Conservation (phyloP, 2,113 vertebrate species). For the Apeltes quadracus region DNA sequence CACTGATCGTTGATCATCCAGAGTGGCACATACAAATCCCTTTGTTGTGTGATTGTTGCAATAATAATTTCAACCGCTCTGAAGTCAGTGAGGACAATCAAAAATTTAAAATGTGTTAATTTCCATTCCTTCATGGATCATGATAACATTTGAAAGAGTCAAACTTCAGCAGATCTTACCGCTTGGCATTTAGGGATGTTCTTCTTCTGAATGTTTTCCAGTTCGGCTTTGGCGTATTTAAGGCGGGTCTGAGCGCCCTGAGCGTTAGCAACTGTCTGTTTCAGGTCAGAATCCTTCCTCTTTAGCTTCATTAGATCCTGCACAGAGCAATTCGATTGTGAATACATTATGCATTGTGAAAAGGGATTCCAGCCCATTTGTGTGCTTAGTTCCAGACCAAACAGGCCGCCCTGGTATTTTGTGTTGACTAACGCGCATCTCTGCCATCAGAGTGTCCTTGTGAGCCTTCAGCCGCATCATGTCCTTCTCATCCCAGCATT, state of each 20-base stretch:
- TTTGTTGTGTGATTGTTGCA: too few relatives aligned
- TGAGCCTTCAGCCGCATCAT: constrained; percentile 83
- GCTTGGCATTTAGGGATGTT: constrained; percentile 77
- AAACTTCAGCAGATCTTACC: constrained; percentile 69
- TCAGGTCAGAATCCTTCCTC: constrained; percentile 89
- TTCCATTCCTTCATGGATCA: not conserved
- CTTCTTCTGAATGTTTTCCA: constrained; percentile 86
- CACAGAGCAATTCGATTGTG: not conserved
- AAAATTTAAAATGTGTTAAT: too few relatives aligned
- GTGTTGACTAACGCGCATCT: constrained; percentile 84
- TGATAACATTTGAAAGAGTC: not conserved
- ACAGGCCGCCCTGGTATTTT: not conserved
- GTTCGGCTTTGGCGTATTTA: constrained; percentile 89
- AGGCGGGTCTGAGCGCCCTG: constrained; percentile 88
- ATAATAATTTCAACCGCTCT: too few relatives aligned
- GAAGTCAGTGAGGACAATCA: too few relatives aligned
- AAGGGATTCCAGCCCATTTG: not conserved
- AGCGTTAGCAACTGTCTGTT: constrained; percentile 82
- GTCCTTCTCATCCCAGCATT: constrained; percentile 92
- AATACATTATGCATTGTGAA: not conserved
- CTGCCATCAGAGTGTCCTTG: constrained; percentile 81
- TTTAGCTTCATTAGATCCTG: constrained; percentile 86
- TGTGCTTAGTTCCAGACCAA: not conserved
- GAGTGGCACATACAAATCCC: too few relatives aligned
- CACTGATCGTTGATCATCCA: too few relatives aligned